Evolutionary conservation across 2,888 invertebrate genomes (phyloP).

Genomic region (Leptopilina syphax): DNA sequence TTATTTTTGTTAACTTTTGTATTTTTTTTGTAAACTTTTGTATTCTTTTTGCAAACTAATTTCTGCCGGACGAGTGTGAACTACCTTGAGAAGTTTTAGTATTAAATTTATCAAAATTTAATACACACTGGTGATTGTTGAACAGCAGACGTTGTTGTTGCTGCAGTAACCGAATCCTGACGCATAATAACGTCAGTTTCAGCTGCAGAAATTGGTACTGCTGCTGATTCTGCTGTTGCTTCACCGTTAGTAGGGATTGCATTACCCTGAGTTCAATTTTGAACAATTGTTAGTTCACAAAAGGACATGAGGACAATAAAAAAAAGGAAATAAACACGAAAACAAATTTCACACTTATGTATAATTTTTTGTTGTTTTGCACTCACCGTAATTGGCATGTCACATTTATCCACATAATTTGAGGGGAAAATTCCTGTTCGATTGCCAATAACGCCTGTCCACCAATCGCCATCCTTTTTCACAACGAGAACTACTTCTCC

Average conservation of each 20-base stretch:
- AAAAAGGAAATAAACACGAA: background rate
- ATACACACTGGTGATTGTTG: conserved; percentile 48
- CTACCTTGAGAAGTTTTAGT: background rate
- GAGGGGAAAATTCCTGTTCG: conserved; percentile 97
- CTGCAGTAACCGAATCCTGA: conserved; percentile 38
- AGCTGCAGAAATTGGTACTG: conserved; percentile 36
- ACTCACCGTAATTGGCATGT: conserved; percentile 73
- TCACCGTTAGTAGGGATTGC: conserved; percentile 43
- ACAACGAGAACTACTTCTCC: conserved; percentile 92
- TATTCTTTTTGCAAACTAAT: no score
- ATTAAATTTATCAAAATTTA: conserved; percentile 22
- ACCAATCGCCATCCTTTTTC: conserved; percentile 98
- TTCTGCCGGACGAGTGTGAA: no score
- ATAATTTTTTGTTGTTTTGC: background rate
- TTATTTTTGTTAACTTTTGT: no score
- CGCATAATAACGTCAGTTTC: conserved; percentile 38
- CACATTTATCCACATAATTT: conserved; percentile 92
- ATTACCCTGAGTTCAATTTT: conserved; percentile 1
- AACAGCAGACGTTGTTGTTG: conserved; percentile 29
- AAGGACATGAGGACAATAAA: background rate
- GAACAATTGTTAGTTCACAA: conserved; percentile 12
- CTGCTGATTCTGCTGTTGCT: conserved; percentile 2
- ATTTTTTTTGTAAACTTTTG: no score
- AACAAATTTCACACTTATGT: background rate
- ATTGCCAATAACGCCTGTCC: conserved; percentile 94